phyloP scores from a whole-genome alignment of 2,888 invertebrate genomes.

The Andrena hattorfiana region DNA sequence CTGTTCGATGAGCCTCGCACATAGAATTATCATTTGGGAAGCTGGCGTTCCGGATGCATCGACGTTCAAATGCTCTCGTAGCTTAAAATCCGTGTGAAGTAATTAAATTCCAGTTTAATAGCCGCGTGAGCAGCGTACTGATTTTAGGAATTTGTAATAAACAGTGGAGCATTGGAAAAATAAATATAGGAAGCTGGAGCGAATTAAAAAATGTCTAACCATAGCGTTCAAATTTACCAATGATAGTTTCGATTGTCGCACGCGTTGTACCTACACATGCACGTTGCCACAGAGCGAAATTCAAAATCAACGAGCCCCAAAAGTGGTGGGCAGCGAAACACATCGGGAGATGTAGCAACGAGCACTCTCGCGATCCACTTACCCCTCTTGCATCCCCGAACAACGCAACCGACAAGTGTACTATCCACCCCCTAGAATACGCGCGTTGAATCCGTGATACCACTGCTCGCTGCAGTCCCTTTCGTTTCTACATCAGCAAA shows the following conservation, averaged over 20 bases:
- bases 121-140: too few relatives aligned
- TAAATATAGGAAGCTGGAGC: too few relatives aligned
- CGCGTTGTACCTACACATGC: neutral
- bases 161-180: too few relatives aligned
- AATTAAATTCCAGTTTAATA: too few relatives aligned
- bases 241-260: neutral
- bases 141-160: too few relatives aligned
- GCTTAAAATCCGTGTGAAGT: neutral
- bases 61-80: neutral
- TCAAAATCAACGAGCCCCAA: neutral
- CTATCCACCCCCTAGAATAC: neutral
- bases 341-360: neutral
- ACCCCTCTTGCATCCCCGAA: neutral
- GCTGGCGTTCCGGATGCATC: neutral
- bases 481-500: too few relatives aligned
- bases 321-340: neutral
- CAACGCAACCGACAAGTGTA: neutral
- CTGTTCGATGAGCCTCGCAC: neutral
- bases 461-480: neutral
- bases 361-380: conserved; percentile 1
- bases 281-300: too few relatives aligned
- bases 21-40: neutral
- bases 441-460: neutral
- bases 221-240: too few relatives aligned
- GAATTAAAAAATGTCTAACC: too few relatives aligned